A percentile compares a stretch with the other conserved stretches of the same genome.
Evolutionary conservation across 2,888 invertebrate species (phyloP).

Genomic region (Apamea epomidion): DNA sequence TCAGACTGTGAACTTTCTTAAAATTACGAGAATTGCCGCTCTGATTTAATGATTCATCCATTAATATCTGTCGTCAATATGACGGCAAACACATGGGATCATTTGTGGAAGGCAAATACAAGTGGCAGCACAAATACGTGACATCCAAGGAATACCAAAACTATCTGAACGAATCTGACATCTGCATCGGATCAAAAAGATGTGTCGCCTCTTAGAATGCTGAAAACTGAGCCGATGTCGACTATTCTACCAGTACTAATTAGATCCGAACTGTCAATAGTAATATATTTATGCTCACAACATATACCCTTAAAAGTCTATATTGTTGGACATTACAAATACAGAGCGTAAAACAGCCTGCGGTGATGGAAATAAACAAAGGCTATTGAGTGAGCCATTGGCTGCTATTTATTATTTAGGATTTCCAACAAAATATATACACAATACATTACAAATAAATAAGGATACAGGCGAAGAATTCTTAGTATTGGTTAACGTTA

Average conservation of each 20-base stretch:
- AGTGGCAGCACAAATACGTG: not conserved
- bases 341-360: not conserved
- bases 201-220: not conserved
- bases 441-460: too few species aligned
- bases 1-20: too few species aligned
- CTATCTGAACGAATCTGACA: too few species aligned
- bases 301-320: not conserved
- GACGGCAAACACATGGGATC: not conserved
- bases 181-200: not conserved
- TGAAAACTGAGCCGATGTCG: not conserved
- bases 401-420: not conserved
- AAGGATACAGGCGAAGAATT: not conserved
- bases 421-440: not conserved
- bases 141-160: not conserved
- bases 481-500: not conserved
- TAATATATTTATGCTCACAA: not conserved
- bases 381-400: not conserved
- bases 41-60: not conserved
- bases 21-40: too few species aligned
- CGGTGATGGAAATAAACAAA: not conserved
- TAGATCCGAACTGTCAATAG: not conserved
- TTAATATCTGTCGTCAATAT: not conserved
- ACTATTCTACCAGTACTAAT: not conserved
- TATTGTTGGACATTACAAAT: not conserved
- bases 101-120: not conserved